phyloP scores from a whole-genome alignment of 2,113 vertebrate genomes.

The Misgurnus mizolepis region DNA sequence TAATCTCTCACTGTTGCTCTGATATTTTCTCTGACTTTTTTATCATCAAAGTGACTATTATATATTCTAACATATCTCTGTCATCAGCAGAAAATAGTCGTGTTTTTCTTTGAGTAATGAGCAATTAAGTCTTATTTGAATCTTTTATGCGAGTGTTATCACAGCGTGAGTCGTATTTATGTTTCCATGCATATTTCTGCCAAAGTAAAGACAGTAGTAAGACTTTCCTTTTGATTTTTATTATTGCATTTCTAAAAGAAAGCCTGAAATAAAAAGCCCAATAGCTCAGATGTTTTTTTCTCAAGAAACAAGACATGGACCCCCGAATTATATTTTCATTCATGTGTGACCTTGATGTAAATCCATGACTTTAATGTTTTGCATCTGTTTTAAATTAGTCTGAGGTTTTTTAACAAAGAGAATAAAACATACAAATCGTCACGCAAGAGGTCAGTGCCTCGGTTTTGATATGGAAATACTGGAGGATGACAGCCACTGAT shows the following conservation, averaged over 20 bases:
- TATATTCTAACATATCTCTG: slow-evolving; percentile 33
- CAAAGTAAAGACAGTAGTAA: slow-evolving; percentile 37
- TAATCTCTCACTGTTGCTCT: slow-evolving; percentile 19
- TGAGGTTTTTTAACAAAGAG: slow-evolving; percentile 14
- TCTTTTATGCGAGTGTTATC: slow-evolving; percentile 23
- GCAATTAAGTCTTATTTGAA: slow-evolving; percentile 36
- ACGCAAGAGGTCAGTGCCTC: slow-evolving; percentile 15
- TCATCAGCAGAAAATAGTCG: slow-evolving; percentile 29
- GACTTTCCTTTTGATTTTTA: slow-evolving; percentile 38
- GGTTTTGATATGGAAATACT: background rate
- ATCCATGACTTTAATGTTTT: slow-evolving; percentile 27
- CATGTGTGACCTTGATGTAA: slow-evolving; percentile 8
- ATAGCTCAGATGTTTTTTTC: background rate
- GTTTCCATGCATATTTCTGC: slow-evolving; percentile 32
- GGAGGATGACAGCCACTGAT: background rate
- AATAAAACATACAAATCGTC: slow-evolving; percentile 21
- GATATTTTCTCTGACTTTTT: background rate
- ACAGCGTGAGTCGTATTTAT: slow-evolving; percentile 11
- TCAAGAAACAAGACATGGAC: background rate
- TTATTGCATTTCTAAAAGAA: slow-evolving; percentile 17
- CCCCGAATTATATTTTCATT: slow-evolving; percentile 14
- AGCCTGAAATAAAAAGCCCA: background rate
- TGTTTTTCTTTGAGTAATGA: slow-evolving; percentile 33
- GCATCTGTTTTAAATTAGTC: slow-evolving; percentile 16
- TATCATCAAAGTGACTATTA: slow-evolving; percentile 39